Base-by-base conservation (phyloP, 2,888 invertebrate genomes). In the Eupsilia transversa region DNA sequence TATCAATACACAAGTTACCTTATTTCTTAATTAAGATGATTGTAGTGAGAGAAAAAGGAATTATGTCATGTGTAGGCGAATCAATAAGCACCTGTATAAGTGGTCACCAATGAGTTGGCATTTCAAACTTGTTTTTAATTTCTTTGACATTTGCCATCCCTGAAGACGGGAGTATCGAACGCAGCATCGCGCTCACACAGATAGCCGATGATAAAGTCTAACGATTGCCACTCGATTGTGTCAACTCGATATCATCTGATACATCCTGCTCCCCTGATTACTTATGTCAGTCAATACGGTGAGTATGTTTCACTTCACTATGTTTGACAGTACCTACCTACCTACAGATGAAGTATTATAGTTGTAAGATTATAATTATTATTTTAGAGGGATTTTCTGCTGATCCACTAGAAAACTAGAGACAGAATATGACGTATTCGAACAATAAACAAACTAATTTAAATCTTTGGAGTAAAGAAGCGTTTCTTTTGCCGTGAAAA, bases 151-250 rank as follows among this genome's bases (percentile, higher is more conserved):
- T 63, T 20, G 80, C 75, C 88, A 86, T 49, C 86, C 87, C 82
- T 82, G 52, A 30, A 74, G 54, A 63, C 77, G 78, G 80, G 85
- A 82, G 87, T 87, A 89, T 89, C 87, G 81, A 79, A 84, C 82
- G 84, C 81, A 80, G 83, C 82, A 86, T 87, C 87, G 74, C 71
- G 74, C 72, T 80, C 84, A 79, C 83, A 83, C 75, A 84, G 84
- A 86, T 87, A 87, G 84, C 82, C 83, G 70, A 71, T 84, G 86
- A 85, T 87, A 87, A 84, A 84, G 74, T 77, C 77, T 82, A 80
- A 80, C 63, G 85, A 88, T 86, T 60, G 79, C 80, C 73, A 63
- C 82, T 84, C 71, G 86, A 87, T 88, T 84, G 83, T 87, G 83
- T 86, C 86, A 87, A 63, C 77, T 76, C 76, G 83, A 82, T 82